Evolutionary conservation across 2,888 invertebrate species (phyloP).

Genomic region (Sericinus montela): DNA sequence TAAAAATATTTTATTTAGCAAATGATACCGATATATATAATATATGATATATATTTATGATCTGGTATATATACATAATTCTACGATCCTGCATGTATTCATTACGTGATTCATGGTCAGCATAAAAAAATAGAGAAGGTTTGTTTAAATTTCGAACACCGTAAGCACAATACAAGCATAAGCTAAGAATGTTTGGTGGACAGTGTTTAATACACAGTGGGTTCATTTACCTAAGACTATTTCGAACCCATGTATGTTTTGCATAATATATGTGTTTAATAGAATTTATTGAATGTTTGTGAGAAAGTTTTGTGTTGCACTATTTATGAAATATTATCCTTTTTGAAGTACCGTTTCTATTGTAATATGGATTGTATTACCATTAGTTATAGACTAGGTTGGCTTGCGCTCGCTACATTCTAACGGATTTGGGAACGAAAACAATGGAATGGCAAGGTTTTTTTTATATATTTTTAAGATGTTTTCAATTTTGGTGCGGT

Average conservation of each 20-base stretch:
- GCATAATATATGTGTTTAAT: constrained; percentile 24
- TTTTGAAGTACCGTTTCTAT: background rate
- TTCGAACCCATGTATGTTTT: constrained; percentile 45
- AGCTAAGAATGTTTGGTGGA: constrained; percentile 75
- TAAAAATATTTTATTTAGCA: no score
- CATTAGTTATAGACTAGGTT: background rate
- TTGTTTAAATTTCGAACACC: constrained; percentile 3
- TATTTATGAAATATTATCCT: background rate
- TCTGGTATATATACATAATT: no score
- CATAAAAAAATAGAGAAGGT: constrained; percentile 6
- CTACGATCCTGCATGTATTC: no score
- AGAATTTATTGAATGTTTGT: constrained; percentile 17
- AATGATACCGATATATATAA: no score
- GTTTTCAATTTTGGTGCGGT: no score
- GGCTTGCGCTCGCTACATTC: background rate
- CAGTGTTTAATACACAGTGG: constrained; percentile 49
- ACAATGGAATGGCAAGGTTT: no score
- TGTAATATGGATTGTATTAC: background rate
- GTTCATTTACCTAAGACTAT: constrained; percentile 49
- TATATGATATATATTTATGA: no score
- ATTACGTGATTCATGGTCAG: no score
- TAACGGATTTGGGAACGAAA: no score
- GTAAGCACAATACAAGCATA: constrained; percentile 22
- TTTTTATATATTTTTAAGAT: no score
- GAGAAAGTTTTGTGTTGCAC: constrained; percentile 14